phyloP scores from a whole-genome alignment of 2,888 invertebrate species.

The Nomada flava region DNA sequence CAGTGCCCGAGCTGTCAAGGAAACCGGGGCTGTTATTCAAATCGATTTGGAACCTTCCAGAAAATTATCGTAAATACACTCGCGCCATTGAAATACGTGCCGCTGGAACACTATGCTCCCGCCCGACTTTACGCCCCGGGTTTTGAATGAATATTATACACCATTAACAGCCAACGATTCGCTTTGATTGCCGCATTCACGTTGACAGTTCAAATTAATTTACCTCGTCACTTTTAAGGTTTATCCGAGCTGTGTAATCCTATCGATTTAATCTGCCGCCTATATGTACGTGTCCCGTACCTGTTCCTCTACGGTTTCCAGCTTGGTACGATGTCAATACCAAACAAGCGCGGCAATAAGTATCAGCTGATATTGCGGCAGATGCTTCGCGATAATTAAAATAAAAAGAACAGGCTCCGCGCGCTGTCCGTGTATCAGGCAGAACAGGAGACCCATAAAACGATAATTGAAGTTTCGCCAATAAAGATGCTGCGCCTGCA shows the following conservation, averaged over 20 bases:
- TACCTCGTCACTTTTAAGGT: constrained; percentile 17
- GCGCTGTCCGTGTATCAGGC: no score
- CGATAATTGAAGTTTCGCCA: constrained; percentile 14
- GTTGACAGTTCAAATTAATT: constrained; percentile 60
- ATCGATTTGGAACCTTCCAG: constrained; percentile 39
- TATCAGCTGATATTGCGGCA: background rate
- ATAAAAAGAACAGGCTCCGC: background rate
- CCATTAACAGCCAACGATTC: constrained; percentile 29
- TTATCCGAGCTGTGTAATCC: constrained; percentile 10
- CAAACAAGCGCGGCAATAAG: background rate
- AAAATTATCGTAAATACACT: background rate
- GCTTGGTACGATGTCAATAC: background rate
- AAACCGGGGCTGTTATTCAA: constrained; percentile 26
- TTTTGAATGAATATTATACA: constrained; percentile 1
- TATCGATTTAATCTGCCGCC: background rate
- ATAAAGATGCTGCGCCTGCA: constrained; percentile 8
- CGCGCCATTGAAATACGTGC: background rate
- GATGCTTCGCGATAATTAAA: constrained; percentile 8
- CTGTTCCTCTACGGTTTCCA: background rate
- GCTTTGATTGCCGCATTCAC: constrained; percentile 55
- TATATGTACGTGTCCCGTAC: background rate
- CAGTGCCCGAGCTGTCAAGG: constrained; percentile 33
- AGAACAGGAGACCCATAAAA: background rate
- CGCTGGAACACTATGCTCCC: background rate
- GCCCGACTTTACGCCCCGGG: background rate